A percentile compares a stretch with the other conserved stretches of the same genome.
Evolutionary conservation across 2,797 vertebrate genomes (phyloP).

Genomic region (Diplodus puntazzo): DNA sequence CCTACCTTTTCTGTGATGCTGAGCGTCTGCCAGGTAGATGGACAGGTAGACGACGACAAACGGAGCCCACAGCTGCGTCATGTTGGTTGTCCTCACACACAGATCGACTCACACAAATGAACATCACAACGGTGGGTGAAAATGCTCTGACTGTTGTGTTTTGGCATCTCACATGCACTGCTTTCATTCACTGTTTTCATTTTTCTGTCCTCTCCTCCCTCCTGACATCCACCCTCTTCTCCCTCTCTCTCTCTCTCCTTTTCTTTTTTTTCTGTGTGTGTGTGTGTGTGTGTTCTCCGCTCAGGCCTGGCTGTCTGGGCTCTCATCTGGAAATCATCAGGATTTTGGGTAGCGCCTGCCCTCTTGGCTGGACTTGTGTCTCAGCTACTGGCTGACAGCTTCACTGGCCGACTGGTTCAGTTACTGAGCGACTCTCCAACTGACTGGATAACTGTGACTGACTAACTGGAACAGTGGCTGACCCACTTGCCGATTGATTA

Average conservation of each 20-base stretch:
- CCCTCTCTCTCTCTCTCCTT: neutral
- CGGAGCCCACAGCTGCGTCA: constrained; percentile 61
- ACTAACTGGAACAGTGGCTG: constrained; percentile 2
- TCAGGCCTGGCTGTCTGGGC: constrained; percentile 57
- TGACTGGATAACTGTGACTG: constrained; percentile 20
- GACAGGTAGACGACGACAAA: constrained; percentile 68
- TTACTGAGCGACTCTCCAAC: constrained; percentile 28
- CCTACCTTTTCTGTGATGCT: constrained; percentile 83
- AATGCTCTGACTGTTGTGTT: constrained; percentile 15
- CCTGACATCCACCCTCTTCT: constrained; percentile 29
- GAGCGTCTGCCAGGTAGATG: constrained; percentile 64
- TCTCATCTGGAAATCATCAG: constrained; percentile 85
- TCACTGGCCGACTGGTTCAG: constrained; percentile 37
- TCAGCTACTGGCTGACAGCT: constrained; percentile 53
- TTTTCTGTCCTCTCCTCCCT: constrained; percentile 42
- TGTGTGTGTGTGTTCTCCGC: constrained; percentile 46
- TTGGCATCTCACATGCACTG: neutral
- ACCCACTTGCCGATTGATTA: constrained; percentile 12
- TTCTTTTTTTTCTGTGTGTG: constrained; percentile 36
- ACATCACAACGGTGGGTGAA: constrained; percentile 22
- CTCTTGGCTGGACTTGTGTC: constrained; percentile 60
- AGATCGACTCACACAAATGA: constrained; percentile 2
- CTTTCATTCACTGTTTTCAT: constrained; percentile 22
- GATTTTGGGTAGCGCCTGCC: constrained; percentile 50
- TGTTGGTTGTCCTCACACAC: constrained; percentile 51